Percentiles rank a stretch among this genome's conserved stretches.
Conservation (phyloP, 2,797 vertebrate species). For the Sphaeramia orbicularis region DNA sequence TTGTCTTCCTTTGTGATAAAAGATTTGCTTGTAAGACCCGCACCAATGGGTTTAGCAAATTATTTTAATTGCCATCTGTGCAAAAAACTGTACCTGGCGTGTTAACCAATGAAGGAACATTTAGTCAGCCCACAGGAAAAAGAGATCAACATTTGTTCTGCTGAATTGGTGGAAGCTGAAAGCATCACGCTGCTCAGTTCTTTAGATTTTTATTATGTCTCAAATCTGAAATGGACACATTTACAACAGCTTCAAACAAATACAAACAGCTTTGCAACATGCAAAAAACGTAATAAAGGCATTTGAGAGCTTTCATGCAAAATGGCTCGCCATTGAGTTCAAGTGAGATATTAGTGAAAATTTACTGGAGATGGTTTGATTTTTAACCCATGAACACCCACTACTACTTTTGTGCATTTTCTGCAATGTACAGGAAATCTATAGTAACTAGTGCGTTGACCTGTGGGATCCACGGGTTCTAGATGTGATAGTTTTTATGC, state of each 20-base stretch:
- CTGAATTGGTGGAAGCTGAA: slow-evolving; percentile 20
- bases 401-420: too few relatives aligned
- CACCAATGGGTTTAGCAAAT: slow-evolving; percentile 37
- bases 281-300: background rate
- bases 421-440: too few relatives aligned
- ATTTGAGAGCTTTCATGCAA: background rate
- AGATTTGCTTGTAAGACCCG: slow-evolving; percentile 61
- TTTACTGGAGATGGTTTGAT: background rate
- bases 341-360: background rate
- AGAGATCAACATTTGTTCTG: slow-evolving; percentile 28
- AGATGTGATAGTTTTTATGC: too few relatives aligned
- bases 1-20: slow-evolving; percentile 64
- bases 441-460: too few relatives aligned
- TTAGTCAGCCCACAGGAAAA: slow-evolving; percentile 38
- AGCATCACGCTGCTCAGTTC: slow-evolving; percentile 6
- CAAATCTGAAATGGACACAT: slow-evolving; percentile 11
- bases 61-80: slow-evolving; percentile 77
- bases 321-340: too few relatives aligned
- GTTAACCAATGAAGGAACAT: slow-evolving; percentile 45
- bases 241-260: background rate
- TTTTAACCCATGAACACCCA: too few relatives aligned
- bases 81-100: slow-evolving; percentile 46
- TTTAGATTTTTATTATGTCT: slow-evolving; percentile 4
- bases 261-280: background rate
- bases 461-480: too few relatives aligned